phyloP scores from a whole-genome alignment of 2,113 vertebrate genomes.

The Aplodontia rufa region DNA sequence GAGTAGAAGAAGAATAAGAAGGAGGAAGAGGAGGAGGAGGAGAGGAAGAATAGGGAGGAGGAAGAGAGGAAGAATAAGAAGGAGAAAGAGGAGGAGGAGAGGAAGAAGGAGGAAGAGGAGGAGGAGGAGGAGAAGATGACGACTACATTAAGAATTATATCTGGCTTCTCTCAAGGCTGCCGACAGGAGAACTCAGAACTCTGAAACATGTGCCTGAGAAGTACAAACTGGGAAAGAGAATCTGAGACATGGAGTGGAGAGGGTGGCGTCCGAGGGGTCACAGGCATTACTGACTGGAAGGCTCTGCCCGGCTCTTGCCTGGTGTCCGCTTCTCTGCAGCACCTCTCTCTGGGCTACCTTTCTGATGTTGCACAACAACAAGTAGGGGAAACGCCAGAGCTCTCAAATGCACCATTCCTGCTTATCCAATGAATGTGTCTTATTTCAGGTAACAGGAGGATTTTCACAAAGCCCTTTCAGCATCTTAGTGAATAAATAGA shows the following conservation, averaged over 20 bases:
- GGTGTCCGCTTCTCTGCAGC: accelerated
- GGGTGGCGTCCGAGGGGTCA: too few species aligned
- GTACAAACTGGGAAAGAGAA: neutral
- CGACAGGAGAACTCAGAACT: neutral
- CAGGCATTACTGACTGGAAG: accelerated
- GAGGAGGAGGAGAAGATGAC: too few species aligned
- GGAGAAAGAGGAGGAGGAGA: too few species aligned
- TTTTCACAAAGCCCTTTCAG: neutral
- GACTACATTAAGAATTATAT: neutral
- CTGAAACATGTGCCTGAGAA: neutral
- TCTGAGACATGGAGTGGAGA: accelerated
- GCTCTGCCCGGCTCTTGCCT: neutral
- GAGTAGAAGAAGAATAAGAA: too few species aligned
- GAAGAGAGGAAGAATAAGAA: too few species aligned
- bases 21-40: too few species aligned
- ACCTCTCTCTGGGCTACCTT: neutral
- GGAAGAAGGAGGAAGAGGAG: too few species aligned
- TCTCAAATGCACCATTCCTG: neutral
- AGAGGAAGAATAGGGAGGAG: too few species aligned
- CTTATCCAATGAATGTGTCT: neutral
- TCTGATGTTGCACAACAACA: neutral
- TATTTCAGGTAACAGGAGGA: neutral
- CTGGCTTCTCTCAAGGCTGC: neutral
- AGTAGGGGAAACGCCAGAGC: neutral
- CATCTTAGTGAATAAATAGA: neutral